phyloP scores from a whole-genome alignment of 2,797 vertebrate genomes.

The Tachyglossus aculeatus region DNA sequence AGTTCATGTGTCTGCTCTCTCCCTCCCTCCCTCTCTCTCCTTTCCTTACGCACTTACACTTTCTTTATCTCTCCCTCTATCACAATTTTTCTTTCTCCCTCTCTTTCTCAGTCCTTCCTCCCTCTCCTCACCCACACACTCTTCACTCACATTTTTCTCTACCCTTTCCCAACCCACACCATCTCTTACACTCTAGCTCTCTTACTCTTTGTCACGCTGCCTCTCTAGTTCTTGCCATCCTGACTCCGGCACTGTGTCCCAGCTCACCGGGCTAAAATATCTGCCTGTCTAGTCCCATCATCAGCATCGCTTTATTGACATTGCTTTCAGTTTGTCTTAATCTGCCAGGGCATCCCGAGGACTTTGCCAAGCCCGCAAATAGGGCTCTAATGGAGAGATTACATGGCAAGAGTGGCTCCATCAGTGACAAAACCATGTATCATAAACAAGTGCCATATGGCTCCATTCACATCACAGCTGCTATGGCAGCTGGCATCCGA shows the following conservation, averaged over 20 bases:
- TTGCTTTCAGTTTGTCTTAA: background rate
- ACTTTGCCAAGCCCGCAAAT: background rate
- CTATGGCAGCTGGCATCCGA: background rate
- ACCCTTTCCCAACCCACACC: rapidly evolving
- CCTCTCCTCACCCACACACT: background rate
- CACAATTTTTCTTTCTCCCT: background rate
- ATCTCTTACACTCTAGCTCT: too few relatives aligned
- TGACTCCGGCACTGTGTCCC: background rate
- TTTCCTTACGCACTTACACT: background rate
- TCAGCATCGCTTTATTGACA: background rate
- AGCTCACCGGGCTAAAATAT: background rate
- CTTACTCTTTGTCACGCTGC: background rate
- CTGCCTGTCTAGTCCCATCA: background rate
- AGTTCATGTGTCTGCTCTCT: background rate
- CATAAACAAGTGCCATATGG: background rate
- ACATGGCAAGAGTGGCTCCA: background rate
- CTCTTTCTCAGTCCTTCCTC: background rate
- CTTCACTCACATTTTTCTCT: background rate
- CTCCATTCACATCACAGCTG: background rate
- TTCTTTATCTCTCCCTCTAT: background rate
- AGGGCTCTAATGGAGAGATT: background rate
- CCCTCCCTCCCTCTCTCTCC: background rate
- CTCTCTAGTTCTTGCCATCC: background rate
- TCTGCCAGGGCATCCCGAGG: background rate
- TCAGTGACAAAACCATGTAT: background rate